Evolutionary conservation across 2,113 vertebrate genomes (phyloP).

Genomic region (Nerophis ophidion): DNA sequence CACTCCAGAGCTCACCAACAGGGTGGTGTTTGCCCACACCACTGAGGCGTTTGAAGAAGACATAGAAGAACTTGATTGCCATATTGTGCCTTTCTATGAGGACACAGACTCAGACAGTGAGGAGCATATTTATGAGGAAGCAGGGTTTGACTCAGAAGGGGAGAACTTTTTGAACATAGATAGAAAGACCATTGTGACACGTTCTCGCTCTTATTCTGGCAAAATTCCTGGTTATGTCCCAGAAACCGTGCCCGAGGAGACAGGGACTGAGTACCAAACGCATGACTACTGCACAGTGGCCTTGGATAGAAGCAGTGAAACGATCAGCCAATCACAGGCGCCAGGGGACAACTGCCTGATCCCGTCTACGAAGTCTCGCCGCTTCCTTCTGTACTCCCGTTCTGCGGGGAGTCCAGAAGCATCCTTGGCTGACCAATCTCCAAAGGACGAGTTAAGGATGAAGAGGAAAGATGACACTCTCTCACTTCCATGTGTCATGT

Average conservation of each 20-base stretch:
- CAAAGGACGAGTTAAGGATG: constrained; percentile 68
- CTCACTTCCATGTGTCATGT: constrained; percentile 82
- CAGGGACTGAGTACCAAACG: constrained; percentile 74
- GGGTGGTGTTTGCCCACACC: constrained; percentile 73
- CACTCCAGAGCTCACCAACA: constrained; percentile 72
- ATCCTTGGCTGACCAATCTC: constrained; percentile 62
- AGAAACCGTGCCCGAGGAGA: constrained; percentile 93
- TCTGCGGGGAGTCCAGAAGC: constrained; percentile 82
- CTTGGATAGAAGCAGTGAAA: constrained; percentile 61
- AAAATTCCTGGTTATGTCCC: constrained; percentile 89
- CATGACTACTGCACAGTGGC: constrained; percentile 69
- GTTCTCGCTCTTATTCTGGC: constrained; percentile 87
- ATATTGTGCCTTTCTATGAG: constrained; percentile 76
- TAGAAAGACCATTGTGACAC: constrained; percentile 76
- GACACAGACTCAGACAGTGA: constrained; percentile 72
- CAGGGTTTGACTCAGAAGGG: constrained; percentile 69
- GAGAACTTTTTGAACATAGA: constrained; percentile 78
- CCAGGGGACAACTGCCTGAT: constrained; percentile 63
- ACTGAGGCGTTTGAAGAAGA: constrained; percentile 77
- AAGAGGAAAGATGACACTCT: constrained; percentile 81
- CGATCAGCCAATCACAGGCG: constrained; percentile 58
- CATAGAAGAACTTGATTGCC: constrained; percentile 76
- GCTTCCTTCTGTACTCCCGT: constrained; percentile 81
- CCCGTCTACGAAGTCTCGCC: constrained; percentile 76
- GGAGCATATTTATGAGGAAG: constrained; percentile 76